Conservation (phyloP, 2,113 vertebrate species). For the Tympanuchus pallidicinctus region DNA sequence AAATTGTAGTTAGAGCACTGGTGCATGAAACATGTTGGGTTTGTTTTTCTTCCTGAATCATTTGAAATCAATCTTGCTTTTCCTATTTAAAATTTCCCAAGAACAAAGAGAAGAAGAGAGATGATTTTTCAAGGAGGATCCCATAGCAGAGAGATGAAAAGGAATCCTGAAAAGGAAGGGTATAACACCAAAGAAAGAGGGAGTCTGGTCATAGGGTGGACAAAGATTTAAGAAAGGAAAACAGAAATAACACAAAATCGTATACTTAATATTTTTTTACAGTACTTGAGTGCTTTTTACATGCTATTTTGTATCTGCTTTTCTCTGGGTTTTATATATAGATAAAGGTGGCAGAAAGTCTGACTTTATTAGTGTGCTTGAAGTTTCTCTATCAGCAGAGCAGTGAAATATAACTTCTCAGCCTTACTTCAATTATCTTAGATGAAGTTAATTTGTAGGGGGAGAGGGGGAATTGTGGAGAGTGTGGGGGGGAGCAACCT, state of each 20-base stretch:
- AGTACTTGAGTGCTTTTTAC: neutral
- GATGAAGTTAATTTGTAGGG: neutral
- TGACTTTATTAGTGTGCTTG: neutral
- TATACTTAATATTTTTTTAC: neutral
- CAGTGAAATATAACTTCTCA: neutral
- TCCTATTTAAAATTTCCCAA: neutral
- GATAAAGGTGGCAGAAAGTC: neutral
- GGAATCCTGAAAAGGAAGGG: neutral
- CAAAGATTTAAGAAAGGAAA: neutral
- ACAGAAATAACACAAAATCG: neutral
- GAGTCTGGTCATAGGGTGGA: neutral
- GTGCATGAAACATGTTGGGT: neutral
- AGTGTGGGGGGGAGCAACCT: neutral
- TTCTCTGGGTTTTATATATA: neutral
- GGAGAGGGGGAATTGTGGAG: too few species aligned
- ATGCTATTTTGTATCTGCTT: neutral
- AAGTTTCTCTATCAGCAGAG: neutral
- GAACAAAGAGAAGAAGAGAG: neutral
- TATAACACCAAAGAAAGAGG: neutral
- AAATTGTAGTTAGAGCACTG: neutral
- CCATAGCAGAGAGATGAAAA: neutral
- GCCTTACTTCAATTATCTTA: neutral
- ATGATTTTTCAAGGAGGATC: neutral
- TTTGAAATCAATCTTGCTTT: neutral
- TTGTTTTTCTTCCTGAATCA: neutral